A percentile compares a stretch with the other conserved stretches of the same genome.
Evolutionary conservation across 2,888 invertebrate genomes (phyloP).

Genomic region (Pristionchus fissidentatus): DNA sequence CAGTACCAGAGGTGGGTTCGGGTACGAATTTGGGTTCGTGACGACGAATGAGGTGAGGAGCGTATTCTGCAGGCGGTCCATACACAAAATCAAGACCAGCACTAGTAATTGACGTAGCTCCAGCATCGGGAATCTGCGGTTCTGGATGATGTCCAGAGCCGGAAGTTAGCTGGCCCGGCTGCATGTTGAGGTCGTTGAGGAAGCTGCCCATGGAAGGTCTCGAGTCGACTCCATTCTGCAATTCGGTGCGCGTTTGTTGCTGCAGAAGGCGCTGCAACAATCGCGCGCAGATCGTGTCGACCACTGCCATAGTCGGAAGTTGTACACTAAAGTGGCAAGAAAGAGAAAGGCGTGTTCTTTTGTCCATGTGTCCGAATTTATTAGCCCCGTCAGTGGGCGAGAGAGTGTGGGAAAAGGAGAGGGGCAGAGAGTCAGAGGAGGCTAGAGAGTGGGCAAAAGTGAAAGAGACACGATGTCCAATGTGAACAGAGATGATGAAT

Average conservation of each 20-base stretch:
- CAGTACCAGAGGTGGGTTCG: neutral
- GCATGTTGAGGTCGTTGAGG: neutral
- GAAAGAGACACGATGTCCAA: neutral
- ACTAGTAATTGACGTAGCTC: too few relatives aligned
- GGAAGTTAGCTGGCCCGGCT: too few relatives aligned
- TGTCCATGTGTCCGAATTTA: neutral
- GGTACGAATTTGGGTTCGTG: too few relatives aligned
- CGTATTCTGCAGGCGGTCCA: too few relatives aligned
- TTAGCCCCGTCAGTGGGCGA: too few relatives aligned
- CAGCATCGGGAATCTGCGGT: too few relatives aligned
- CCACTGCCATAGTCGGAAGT: slow-evolving; percentile 8
- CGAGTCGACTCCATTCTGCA: neutral
- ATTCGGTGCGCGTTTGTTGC: neutral
- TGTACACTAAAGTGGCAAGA: neutral
- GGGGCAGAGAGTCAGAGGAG: neutral
- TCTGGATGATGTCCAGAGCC: too few relatives aligned
- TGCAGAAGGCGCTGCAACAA: neutral
- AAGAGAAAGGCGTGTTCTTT: neutral
- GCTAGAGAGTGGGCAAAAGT: neutral
- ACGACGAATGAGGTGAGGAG: too few relatives aligned
- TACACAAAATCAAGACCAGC: too few relatives aligned
- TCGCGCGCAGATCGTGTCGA: slow-evolving; percentile 39
- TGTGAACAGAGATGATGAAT: slow-evolving; percentile 23
- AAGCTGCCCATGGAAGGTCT: neutral
- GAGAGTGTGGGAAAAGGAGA: neutral